Base-by-base conservation (phyloP, 2,113 vertebrate species). In the Oreamnos americanus region DNA sequence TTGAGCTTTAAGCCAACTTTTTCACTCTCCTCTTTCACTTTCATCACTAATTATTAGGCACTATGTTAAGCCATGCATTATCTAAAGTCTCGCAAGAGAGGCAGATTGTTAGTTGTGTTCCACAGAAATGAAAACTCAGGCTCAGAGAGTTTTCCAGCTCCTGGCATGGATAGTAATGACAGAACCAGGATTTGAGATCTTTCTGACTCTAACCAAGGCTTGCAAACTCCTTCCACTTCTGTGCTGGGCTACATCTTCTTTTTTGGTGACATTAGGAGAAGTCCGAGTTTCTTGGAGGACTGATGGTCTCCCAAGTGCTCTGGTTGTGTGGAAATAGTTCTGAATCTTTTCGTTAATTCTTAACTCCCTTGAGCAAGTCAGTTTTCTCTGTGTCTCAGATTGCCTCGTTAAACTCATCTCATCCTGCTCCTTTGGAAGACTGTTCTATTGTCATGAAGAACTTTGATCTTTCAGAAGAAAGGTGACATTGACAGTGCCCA, bases 371-470 rank as follows among this genome's bases (percentile, higher is more conserved):
- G 30, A 95, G 16, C 16, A 82, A 93, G 16, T 55, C 45, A 10
- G 39, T 95, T 89, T 95, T 97, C 33, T 92, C 19, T 76, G 3
- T 16, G 13, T 90, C 51, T 92, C 30, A 62, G 9, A 36, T 87
- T 88, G 33, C 49, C 17, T 84, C 55, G 10, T 71, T 84, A 96
- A 96, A 76, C 2, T 28, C 11, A 58, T 81, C 2, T 87, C 53
- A 74, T 91, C 36, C 28, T 30, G 55, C 30, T 79, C 30, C 60
- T 94, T 81, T 91, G 55, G 36, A 74, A 92, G 25, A 15, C 33
- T 76, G 2, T 92, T 94, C 30, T 94, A n/a, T 51, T 95, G 95
- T 95, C 60, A 33, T 47, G 7, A 87, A 95, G 67, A 97, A 30
- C 10, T 51, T n/a, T 58, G 39, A 92, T 45, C 43, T 94, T 92